Evolutionary conservation across 2,797 vertebrate species (phyloP), one percentile per base, ranked within the genome.

Genomic region (Argya squamiceps): DNA sequence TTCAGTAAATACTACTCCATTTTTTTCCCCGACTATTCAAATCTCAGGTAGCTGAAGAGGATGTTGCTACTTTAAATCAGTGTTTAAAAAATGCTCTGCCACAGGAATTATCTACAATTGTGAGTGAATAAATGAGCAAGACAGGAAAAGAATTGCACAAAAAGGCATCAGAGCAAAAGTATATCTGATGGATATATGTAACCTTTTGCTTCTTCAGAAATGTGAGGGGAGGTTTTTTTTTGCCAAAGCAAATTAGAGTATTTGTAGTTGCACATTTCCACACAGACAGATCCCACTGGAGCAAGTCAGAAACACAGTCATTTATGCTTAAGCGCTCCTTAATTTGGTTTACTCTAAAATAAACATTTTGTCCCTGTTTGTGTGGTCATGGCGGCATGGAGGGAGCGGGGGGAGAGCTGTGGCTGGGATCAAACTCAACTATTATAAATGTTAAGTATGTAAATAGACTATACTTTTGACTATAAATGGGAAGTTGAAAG

Each of bases 131-230:
- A 84, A 70, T 27, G 7, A 65, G 17, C n/a, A 79, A 30, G 23
- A 34, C 37, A 75, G 23, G 26, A 49, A 91, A 86, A 86, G 32
- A 71, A 67, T 55, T 68, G 23, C 23, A 56, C 29, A 49, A 5
- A 46, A 32, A 70, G 20, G 6, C 15, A 21, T 71, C 67, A 52
- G n/a, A 85, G 20, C 37, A 73, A 73, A 89, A 32, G 6, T 34
- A 12, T 36, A 18, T 68, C 30, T 3, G 2, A 32, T 32, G 10
- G 43, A 10, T 39, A 59, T 0, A 0, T 20, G n/a, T 41, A n/a
- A 62, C 24, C 20, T 67, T 84, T 59, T 74, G 8, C 14, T 78
- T 26, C 62, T 37, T 77, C 65, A 67, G 44, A 91, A 63, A 84
- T 22, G 30, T 46, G 29, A 67, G 20, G 27, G 23, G 30, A 71